Evolutionary conservation across 2,113 vertebrate genomes (phyloP), one percentile per base, ranked within the genome.

Genomic region (Poeciliopsis occidentalis): DNA sequence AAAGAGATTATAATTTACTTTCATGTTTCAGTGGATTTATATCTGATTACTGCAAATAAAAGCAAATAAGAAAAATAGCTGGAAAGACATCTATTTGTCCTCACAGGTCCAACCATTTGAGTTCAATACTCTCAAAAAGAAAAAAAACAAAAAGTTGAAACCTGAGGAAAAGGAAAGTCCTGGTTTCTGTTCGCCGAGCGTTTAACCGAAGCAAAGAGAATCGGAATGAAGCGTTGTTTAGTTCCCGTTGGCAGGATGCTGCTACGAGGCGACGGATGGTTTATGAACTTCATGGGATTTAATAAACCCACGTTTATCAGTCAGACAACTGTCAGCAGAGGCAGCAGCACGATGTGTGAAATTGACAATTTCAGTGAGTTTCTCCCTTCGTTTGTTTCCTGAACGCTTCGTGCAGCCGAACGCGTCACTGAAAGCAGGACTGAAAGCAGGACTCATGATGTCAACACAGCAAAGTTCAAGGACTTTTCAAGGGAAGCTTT

Each of bases 1-100:
- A 44, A 44, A 47, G 44, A 64, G 27, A 1, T 31, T 7, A 4
- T 34, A 66, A 68, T 26, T 57, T 12, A 54, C 60, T 32, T 12
- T 39, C 37, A 22, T 3, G 31, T 64, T 76, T 11, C 26, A 30
- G 30, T 41, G 2, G 4, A 30, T 24, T 31, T 30, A 10, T 30
- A 27, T 29, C 17, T 22, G 22, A 2, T 27, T 47, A 37, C 41
- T 3, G 26, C 17, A 12, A n/a, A 37, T 24, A 57, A 39, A 29
- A 70, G 15, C n/a, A 60, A 37, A 12, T 6, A 24, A 71, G 27
- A 67, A 60, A 71, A 67, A 72, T 22, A 8, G 2, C 15, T 15
- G 3, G 1, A 64, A 27, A 71, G 65, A 66, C 12, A n/a, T 78
- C 27, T 37, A 44, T 69, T 64, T 44, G 24, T 54, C 70, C 39